Percentiles rank a stretch among this genome's conserved stretches.
phyloP scores from a whole-genome alignment of 2,113 vertebrate genomes.

The Tragelaphus strepsiceros region DNA sequence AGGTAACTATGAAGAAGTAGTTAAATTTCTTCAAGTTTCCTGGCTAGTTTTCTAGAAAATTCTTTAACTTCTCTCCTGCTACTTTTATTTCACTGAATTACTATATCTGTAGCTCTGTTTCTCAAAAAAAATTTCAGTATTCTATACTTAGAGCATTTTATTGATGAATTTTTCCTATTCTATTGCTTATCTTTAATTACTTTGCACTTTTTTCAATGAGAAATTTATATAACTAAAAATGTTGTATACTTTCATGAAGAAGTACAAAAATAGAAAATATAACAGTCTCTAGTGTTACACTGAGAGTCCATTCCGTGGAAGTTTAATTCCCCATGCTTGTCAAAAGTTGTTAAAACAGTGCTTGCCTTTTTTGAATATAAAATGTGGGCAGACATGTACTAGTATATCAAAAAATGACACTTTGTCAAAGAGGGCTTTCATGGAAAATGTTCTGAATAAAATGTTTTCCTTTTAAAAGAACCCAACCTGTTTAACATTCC shows the following conservation, averaged over 20 bases:
- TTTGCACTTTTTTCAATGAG: background rate
- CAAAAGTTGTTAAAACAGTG: slow-evolving; percentile 63
- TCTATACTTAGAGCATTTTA: slow-evolving; percentile 17
- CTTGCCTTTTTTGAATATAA: slow-evolving; percentile 52
- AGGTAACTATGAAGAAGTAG: background rate
- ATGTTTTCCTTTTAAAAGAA: slow-evolving; percentile 64
- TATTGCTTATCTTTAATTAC: slow-evolving; percentile 42
- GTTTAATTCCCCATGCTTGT: slow-evolving; percentile 54
- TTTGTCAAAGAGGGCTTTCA: slow-evolving; percentile 69
- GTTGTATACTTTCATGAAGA: background rate
- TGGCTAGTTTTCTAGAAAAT: slow-evolving; percentile 38
- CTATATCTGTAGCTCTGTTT: background rate
- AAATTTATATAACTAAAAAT: slow-evolving; percentile 23
- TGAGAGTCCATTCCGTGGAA: slow-evolving; percentile 33
- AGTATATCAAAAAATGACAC: slow-evolving; percentile 68
- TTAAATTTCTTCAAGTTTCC: background rate
- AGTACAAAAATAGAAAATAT: slow-evolving; percentile 41
- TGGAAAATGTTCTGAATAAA: slow-evolving; percentile 67
- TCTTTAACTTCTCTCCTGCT: slow-evolving; percentile 17
- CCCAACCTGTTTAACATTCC: slow-evolving; percentile 59
- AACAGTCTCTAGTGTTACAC: slow-evolving; percentile 14
- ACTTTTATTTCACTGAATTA: background rate
- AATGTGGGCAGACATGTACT: slow-evolving; percentile 54
- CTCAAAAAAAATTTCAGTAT: slow-evolving; percentile 16
- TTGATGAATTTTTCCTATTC: background rate